A percentile compares a stretch with the other conserved stretches of the same genome.
phyloP scores from a whole-genome alignment of 2,797 vertebrate species.

The Margarornis squamiger region DNA sequence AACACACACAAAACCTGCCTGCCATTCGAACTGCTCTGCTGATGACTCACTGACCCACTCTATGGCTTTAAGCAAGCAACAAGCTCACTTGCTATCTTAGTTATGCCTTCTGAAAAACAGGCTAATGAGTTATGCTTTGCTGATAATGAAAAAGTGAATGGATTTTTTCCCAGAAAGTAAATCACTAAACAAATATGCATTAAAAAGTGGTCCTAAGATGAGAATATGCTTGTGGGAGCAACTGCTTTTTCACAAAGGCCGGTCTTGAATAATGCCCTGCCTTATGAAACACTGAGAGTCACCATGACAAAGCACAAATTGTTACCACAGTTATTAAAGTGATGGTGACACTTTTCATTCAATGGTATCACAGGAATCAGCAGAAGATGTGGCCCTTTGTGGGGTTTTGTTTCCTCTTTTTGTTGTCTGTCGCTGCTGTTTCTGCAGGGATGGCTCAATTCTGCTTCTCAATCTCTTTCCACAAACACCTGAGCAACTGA shows the following conservation, averaged over 20 bases:
- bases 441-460: not conserved
- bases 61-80: not conserved
- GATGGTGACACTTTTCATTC: not conserved
- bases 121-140: not conserved
- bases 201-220: not conserved
- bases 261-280: not conserved
- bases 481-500: not conserved
- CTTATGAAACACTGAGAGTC: not conserved
- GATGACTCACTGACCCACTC: not conserved
- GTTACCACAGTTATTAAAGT: not conserved
- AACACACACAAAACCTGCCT: not conserved
- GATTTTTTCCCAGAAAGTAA: constrained; percentile 21
- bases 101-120: not conserved
- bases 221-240: not conserved
- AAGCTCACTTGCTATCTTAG: not conserved
- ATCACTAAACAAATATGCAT: constrained; percentile 13
- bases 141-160: not conserved
- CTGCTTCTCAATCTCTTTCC: not conserved
- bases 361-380: not conserved
- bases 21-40: not conserved
- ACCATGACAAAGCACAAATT: constrained; percentile 2
- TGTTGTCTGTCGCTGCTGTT: not conserved
- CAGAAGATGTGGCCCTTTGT: not conserved
- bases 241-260: not conserved
- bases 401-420: not conserved